Evolutionary conservation across 2,797 vertebrate genomes (phyloP).

Genomic region (Karalla daura): DNA sequence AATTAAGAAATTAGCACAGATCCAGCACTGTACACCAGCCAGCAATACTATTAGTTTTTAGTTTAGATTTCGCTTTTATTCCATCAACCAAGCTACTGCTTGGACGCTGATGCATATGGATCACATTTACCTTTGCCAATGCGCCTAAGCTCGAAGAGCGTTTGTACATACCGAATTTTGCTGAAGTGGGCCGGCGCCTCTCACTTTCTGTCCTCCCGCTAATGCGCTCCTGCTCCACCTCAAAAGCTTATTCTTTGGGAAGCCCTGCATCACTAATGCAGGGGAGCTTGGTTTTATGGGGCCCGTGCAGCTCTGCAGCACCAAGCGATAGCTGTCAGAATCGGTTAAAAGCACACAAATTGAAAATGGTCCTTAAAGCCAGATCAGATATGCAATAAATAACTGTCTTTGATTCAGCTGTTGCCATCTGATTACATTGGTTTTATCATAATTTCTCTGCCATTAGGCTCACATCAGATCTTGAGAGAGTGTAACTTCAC

Average conservation of each 20-base stretch:
- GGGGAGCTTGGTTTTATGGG: not conserved
- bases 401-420: slow-evolving; percentile 20
- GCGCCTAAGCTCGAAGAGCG: slow-evolving; percentile 24
- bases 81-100: slow-evolving; percentile 41
- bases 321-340: slow-evolving; percentile 1
- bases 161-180: slow-evolving; percentile 15
- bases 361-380: slow-evolving; percentile 38
- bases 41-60: slow-evolving; percentile 61
- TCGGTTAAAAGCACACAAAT: slow-evolving; percentile 30
- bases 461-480: not conserved
- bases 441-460: not conserved
- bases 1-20: slow-evolving; percentile 78
- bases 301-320: not conserved
- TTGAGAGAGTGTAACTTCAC: slow-evolving; percentile 4
- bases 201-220: slow-evolving; percentile 3
- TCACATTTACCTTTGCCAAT: slow-evolving; percentile 34
- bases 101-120: slow-evolving; percentile 37
- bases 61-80: slow-evolving; percentile 56
- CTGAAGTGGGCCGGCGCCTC: not conserved
- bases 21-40: slow-evolving; percentile 66
- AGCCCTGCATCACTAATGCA: slow-evolving; percentile 38
- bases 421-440: slow-evolving; percentile 17
- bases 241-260: slow-evolving; percentile 43
- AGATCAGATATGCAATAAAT: slow-evolving; percentile 47
- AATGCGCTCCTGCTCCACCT: slow-evolving; percentile 14